Conservation (phyloP, 2,888 invertebrate genomes). For the Polyommatus iphigenia region DNA sequence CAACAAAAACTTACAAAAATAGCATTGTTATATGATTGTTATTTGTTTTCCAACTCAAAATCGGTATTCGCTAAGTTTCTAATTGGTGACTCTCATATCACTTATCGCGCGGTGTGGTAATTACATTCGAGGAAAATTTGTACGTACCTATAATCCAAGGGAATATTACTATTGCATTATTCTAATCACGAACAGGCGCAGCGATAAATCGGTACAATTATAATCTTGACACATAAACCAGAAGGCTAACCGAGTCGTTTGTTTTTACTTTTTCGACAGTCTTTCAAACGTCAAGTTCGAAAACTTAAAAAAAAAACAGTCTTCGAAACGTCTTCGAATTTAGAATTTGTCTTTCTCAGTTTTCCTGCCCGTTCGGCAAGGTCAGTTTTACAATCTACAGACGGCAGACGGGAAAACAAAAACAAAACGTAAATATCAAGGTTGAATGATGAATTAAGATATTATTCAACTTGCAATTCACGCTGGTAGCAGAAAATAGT, state of each 20-base stretch:
- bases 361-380: background rate
- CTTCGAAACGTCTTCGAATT: background rate
- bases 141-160: background rate
- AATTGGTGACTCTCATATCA: background rate
- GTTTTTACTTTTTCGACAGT: background rate
- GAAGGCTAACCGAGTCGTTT: background rate
- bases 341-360: background rate
- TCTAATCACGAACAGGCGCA: background rate
- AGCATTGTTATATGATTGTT: too few species aligned
- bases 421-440: too few species aligned
- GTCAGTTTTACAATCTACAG: background rate
- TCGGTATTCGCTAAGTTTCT: too few species aligned
- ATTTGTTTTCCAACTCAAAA: too few species aligned
- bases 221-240: conserved; percentile 9
- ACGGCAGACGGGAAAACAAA: background rate
- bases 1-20: too few species aligned
- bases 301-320: too few species aligned
- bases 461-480: too few species aligned
- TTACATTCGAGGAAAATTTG: background rate
- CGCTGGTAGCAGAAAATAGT: too few species aligned
- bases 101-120: background rate
- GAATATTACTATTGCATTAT: background rate
- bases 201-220: conserved; percentile 4
- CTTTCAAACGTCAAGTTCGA: too few species aligned
- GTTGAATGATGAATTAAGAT: too few species aligned